A percentile compares a stretch with the other conserved stretches of the same genome.
Evolutionary conservation across 2,113 vertebrate species (phyloP).

Genomic region (Martes martes): DNA sequence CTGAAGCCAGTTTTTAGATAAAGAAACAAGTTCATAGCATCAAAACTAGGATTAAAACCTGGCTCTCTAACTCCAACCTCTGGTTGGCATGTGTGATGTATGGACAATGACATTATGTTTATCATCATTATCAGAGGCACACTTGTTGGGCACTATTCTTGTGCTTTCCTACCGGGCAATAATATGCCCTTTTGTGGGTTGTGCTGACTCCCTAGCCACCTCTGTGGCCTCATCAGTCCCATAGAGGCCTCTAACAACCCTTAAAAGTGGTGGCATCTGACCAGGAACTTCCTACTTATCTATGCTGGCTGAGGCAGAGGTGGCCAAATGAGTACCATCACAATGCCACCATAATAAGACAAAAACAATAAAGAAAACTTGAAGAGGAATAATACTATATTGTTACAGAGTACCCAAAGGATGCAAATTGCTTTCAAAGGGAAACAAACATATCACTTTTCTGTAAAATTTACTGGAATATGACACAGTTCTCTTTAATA

Average conservation of each 20-base stretch:
- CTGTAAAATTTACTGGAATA: not conserved
- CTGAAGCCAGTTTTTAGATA: not conserved
- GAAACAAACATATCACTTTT: not conserved
- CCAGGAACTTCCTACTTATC: not conserved
- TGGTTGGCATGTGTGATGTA: not conserved
- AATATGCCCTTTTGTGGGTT: not conserved
- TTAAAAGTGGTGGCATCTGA: not conserved
- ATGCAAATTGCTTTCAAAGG: not conserved
- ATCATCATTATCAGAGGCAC: not conserved
- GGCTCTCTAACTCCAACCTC: not conserved
- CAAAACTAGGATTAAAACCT: not conserved
- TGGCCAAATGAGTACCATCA: not conserved
- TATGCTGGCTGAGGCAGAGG: not conserved
- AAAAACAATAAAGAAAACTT: not conserved
- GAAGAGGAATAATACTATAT: not conserved
- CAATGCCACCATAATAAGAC: not conserved
- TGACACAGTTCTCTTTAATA: not conserved
- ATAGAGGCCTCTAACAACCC: not conserved
- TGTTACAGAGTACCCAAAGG: not conserved
- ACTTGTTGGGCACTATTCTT: not conserved
- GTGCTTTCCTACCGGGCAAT: not conserved
- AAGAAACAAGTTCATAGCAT: not conserved
- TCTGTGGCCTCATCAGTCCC: not conserved
- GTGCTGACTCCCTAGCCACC: not conserved
- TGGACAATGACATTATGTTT: not conserved